These are phyloP conservation scores for Periophthalmus modestus DNA, from an alignment of 2,113 vertebrate species.

Conservation along the genomic window DNA sequence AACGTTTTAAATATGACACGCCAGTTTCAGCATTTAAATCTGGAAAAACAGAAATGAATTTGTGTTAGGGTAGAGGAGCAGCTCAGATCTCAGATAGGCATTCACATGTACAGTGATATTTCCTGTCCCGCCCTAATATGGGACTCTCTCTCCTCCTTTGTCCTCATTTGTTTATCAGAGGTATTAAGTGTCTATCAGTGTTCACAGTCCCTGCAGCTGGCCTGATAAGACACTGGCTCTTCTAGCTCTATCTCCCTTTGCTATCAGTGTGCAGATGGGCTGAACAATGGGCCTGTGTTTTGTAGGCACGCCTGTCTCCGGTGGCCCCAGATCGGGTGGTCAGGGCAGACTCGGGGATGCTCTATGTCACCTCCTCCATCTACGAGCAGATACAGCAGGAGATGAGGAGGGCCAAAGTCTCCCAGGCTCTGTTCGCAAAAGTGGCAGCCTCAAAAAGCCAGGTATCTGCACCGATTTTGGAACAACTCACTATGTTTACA, in stretches of 20 bases:
- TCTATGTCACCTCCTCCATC: slow-evolving; percentile 62
- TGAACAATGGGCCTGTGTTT: slow-evolving; percentile 1
- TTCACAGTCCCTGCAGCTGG: not conserved
- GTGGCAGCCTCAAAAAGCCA: slow-evolving; percentile 74
- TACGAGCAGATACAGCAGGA: slow-evolving; percentile 75
- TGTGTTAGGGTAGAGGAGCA: too few relatives aligned
- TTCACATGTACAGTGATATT: not conserved
- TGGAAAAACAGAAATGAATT: not conserved
- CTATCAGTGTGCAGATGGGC: not conserved
- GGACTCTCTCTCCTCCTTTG: not conserved
- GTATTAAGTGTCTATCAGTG: not conserved
- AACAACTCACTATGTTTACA: too few relatives aligned
- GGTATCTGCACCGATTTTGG: slow-evolving; percentile 40
- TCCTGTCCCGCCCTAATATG: not conserved
- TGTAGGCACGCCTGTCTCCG: slow-evolving; percentile 68
- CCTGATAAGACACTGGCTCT: not conserved
- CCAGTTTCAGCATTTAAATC: not conserved
- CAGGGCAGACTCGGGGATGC: slow-evolving; percentile 67
- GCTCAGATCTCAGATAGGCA: not conserved
- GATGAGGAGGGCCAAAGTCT: slow-evolving; percentile 76
- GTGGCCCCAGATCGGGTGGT: slow-evolving; percentile 57
- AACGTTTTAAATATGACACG: too few relatives aligned
- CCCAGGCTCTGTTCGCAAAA: slow-evolving; percentile 73
- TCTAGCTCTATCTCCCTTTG: not conserved
- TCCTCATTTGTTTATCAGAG: not conserved